Evolutionary conservation across 2,797 vertebrate genomes (phyloP).

Genomic region (Sebastes oblongus): DNA sequence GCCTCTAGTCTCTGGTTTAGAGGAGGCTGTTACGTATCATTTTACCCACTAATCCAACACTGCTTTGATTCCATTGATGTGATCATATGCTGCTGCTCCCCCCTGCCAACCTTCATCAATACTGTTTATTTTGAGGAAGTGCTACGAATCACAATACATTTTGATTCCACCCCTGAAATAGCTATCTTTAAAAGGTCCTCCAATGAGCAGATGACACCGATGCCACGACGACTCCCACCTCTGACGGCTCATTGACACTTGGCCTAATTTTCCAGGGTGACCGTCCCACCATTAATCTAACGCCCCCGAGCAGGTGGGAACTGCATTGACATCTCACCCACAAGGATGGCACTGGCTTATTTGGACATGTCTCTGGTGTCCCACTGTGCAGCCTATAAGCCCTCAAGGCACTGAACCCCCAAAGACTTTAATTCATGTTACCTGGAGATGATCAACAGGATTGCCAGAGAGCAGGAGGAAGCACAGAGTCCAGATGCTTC

Average conservation of each 20-base stretch:
- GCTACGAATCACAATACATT: conserved; percentile 28
- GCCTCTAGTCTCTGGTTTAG: not conserved
- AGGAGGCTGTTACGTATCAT: not conserved
- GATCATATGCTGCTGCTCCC: not conserved
- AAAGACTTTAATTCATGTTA: conserved; percentile 10
- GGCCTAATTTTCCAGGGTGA: conserved; percentile 27
- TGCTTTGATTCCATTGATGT: not conserved
- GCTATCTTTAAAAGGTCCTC: not conserved
- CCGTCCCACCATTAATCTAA: conserved; percentile 23
- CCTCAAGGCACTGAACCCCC: not conserved
- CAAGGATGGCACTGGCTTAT: conserved; percentile 36
- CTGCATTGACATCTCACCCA: conserved; percentile 16
- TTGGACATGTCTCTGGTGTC: conserved; percentile 37
- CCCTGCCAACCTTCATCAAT: not conserved
- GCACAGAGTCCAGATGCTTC: not conserved
- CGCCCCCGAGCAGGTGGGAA: conserved; percentile 36
- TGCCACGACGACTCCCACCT: not conserved
- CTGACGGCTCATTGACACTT: conserved; percentile 36
- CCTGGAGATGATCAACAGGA: not conserved
- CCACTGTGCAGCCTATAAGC: not conserved
- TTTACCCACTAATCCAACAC: not conserved
- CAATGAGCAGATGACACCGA: not conserved
- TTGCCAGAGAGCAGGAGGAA: not conserved
- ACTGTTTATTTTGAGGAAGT: not conserved
- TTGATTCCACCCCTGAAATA: conserved; percentile 26